These are phyloP conservation scores for Icerya purchasi DNA, from an alignment of 2,888 invertebrate species.

Conservation along the genomic window DNA sequence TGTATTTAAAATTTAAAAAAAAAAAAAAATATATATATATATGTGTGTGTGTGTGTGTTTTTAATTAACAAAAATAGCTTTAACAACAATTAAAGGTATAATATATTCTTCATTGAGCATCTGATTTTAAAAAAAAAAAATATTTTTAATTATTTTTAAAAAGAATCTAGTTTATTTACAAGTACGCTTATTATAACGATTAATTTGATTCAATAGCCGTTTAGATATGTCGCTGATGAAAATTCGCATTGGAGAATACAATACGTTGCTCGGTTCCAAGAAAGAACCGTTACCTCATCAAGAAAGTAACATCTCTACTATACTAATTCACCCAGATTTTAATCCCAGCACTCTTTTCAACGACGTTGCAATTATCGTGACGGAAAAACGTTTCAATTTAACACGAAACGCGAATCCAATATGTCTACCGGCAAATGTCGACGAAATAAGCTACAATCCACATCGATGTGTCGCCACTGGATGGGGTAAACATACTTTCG, in stretches of 20 bases:
- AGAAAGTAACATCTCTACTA: slow-evolving; percentile 33
- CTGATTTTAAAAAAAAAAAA: not conserved
- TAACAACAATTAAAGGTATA: too few relatives aligned
- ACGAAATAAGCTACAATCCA: slow-evolving; percentile 29
- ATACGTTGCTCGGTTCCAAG: slow-evolving; percentile 44
- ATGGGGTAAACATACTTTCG: slow-evolving; percentile 57
- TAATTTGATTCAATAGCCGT: slow-evolving; percentile 13
- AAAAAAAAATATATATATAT: too few relatives aligned
- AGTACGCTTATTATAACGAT: not conserved
- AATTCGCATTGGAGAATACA: slow-evolving; percentile 61
- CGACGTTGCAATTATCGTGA: slow-evolving; percentile 41
- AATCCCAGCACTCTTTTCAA: slow-evolving; percentile 37
- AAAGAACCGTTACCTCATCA: slow-evolving; percentile 32
- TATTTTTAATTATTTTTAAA: not conserved
- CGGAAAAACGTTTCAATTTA: slow-evolving; percentile 33
- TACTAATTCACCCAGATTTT: slow-evolving; percentile 33
- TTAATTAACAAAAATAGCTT: too few relatives aligned
- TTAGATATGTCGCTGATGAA: slow-evolving; percentile 19
- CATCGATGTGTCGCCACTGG: slow-evolving; percentile 44
- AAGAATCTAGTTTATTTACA: not conserved
- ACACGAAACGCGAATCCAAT: slow-evolving; percentile 45
- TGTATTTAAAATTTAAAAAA: too few relatives aligned
- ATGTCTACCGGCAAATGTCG: slow-evolving; percentile 40
- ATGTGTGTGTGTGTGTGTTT: too few relatives aligned
- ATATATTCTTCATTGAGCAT: not conserved